Evolutionary conservation across 2,113 vertebrate species (phyloP), one percentile per base, ranked within the genome.

Genomic region (Poeciliopsis retropinna): DNA sequence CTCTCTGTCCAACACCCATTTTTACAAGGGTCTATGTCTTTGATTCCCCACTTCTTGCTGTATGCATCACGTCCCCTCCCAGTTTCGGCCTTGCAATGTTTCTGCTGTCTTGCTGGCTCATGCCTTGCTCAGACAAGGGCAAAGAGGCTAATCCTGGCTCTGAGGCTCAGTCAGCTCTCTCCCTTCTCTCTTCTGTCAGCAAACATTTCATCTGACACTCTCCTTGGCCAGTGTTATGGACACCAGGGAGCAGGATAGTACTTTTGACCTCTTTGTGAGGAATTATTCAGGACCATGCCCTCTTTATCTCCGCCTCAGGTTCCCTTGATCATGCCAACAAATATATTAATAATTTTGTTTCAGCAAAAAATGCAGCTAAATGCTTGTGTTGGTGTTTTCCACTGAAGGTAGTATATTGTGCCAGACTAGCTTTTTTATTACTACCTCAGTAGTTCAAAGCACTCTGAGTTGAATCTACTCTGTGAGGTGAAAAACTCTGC

Each of bases 141-240:
- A 82, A 81, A 89, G 74, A 85, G 81, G 91, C 81, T 92, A 91
- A 93, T 92, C 87, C 85, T 89, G 81, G 76, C 86, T 85, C 77
- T 75, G 75, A 90, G 83, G 85, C 87, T 84, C 82, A 78, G 81
- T 85, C 82, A 85, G 88, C 84, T 82, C 81, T 61, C 70, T 75
- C 71, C 65, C 78, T 67, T 41, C 76, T 74, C 80, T 85, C 61
- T 11, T 87, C 82, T 88, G 84, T 87, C 89, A 90, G 69, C 73
- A 67, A 87, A 81, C 70, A 81, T 84, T 87, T 86, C 28, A 30
- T 84, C 72, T 61, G 74, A 83, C 85, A 68, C 69, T 64, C 83
- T 90, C 85, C 22, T 34, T 19, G 78, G 70, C 77, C 67, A 77
- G 74, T 39, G 60, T 83, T 83, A 87, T 72, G 78, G 73, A 89